Base-by-base conservation (phyloP, 2,113 vertebrate species). In the Hemiprocne comata region DNA sequence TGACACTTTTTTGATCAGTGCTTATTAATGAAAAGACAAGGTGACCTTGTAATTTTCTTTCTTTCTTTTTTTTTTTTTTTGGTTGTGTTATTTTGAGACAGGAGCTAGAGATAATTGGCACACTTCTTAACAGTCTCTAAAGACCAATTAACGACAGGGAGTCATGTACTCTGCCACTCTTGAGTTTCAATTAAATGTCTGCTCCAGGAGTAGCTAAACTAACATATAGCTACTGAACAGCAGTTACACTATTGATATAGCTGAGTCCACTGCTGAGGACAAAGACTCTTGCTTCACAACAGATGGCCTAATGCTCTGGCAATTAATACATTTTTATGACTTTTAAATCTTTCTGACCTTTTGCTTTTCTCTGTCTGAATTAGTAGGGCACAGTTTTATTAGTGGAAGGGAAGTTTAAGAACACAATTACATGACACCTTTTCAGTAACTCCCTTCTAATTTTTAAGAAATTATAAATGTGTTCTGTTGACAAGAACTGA, bases 81-180 rank as follows among this genome's bases (percentile, higher is more conserved):
- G n/a, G n/a, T 80, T 83, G 38, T 50, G 7, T 87, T 97, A 50
- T 93, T 85, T 57, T 95, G 69, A 64, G 79, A 34, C 61, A 90
- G 88, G 40, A 46, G 53, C 36, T 81, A 77, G 44, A 95, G 79
- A 89, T 98, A 97, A 97, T 97, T 96, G 84, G 65, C 94, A 87
- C 92, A 81, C 78, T 75, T 95, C 64, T 62, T 75, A 97, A 90
- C 31, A 61, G 60, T 97, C 97, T 97, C 96, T 66, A 67, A 95
- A 95, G 96, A 96, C 87, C 94, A 97, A 97, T 98, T 98, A 98
- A 95, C 86, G 92, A 81, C 87, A 92, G 73, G 94, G 94, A 97
- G 95, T 93, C 74, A 70, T 93, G 91, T 79, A 95, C 84, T 61
- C 48, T 86, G 50, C 55, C 81, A 89, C 74, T 75, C 67, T 97